Evolutionary conservation across 2,888 invertebrate species (phyloP).

Genomic region (Gasteruption jaculator): DNA sequence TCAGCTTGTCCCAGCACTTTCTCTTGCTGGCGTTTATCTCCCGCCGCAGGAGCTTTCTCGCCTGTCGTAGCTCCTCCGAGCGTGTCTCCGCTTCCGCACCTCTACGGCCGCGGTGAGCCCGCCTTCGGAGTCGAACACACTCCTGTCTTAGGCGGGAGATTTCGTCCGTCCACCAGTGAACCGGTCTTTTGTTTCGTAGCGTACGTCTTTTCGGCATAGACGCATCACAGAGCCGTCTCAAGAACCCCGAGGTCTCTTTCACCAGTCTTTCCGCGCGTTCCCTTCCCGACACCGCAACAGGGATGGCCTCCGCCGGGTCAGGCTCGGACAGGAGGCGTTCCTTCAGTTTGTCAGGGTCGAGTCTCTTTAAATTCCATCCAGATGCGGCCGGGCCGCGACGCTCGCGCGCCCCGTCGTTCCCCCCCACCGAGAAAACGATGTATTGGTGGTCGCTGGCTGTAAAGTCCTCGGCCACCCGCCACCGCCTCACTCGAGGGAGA

Average conservation of each 20-base stretch:
- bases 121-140: background rate
- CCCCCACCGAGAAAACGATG: constrained; percentile 8
- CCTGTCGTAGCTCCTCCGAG: constrained; percentile 10
- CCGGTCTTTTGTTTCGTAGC: background rate
- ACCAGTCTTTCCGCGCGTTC: constrained; percentile 15
- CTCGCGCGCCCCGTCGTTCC: constrained; percentile 5
- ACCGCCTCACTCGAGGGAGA: constrained; percentile 10
- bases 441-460: too few relatives aligned
- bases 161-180: constrained; percentile 6
- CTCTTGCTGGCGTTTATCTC: constrained; percentile 21
- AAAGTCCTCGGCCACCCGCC: constrained; percentile 18
- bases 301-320: constrained; percentile 11
- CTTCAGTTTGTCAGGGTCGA: constrained; percentile 12
- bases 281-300: constrained; percentile 18
- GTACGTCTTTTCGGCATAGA: constrained; percentile 7
- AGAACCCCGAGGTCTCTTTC: constrained; percentile 17
- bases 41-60: constrained; percentile 15
- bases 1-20: constrained; percentile 26
- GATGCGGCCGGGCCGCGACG: background rate
- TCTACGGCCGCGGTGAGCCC: background rate
- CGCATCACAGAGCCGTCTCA: constrained; percentile 6
- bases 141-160: background rate
- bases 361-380: constrained; percentile 8
- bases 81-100: constrained; percentile 15
- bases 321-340: constrained; percentile 16